Base-by-base conservation (phyloP, 2,113 vertebrate genomes). In the Ondatra zibethicus region DNA sequence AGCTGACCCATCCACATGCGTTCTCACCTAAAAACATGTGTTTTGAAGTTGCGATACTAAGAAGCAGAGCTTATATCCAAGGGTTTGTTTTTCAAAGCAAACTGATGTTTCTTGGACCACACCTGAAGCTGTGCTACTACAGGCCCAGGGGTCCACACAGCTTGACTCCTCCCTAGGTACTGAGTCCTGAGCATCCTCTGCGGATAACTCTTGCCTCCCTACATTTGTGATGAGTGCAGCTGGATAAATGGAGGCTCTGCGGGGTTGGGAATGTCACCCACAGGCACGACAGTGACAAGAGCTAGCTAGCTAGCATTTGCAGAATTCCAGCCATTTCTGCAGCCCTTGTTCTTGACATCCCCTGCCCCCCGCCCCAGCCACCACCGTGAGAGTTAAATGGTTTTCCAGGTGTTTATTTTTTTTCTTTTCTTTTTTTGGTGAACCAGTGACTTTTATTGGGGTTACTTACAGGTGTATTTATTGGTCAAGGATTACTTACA, bases 81-180 rank as follows among this genome's bases (percentile, higher is more conserved):
- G 11, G 50, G 47, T 88, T 36, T 87, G 47, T 84, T 68, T 96
- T 92, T 50, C 84, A 89, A 93, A 95, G 25, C 81, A 52, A 94
- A 76, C 29, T 58, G 27, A 11, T 23, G 4, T 45, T 33, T 88
- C 33, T 65, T 0, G 10, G 50, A 52, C 77, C 70, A 11, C 61
- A 17, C 16, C 70, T 31, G n/a, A 33, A 73, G 36, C 70, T 61
- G 36, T 25, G 65, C 31, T 91, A 12, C 55, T 39, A 3, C 7
- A 55, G 45, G 84, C 31, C 39, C 45, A 70, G 39, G 65, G 36
- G 47, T 77, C 80, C 4, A 10, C 29, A 16, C 66, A 63, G 45
- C 31, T 50, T 55, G 85, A 42, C 55, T 91, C 31, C 72, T 77
- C 42, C 25, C 31, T 36, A 58, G 17, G 14, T 73, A n/a, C 42